Conservation (phyloP, 1,140 invertebrate species). For the Nasonia longicornis region DNA sequence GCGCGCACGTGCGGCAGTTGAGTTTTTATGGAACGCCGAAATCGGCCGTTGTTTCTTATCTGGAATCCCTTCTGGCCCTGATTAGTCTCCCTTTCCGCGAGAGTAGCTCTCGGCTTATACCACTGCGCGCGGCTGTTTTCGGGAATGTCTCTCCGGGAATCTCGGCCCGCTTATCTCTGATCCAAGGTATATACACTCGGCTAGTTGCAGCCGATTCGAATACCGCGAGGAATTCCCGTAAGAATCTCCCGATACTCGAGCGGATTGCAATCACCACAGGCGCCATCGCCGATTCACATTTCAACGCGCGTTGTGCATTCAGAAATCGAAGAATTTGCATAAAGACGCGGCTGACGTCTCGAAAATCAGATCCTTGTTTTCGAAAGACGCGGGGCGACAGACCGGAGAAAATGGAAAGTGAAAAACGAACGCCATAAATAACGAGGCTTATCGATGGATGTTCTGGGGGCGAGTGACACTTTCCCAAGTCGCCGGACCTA, state of each 20-base stretch:
- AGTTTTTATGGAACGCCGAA: conserved; percentile 24
- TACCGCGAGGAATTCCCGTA: neutral
- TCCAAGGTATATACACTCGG: neutral
- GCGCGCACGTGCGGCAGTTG: neutral
- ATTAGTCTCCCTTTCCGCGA: conserved; percentile 28
- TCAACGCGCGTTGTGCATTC: neutral
- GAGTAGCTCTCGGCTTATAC: neutral
- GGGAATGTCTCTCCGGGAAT: conserved; percentile 11
- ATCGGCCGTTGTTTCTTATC: conserved; percentile 17
- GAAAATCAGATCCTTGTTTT: neutral
- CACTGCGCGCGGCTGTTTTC: neutral
- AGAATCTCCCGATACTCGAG: neutral
- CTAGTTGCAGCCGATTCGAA: conserved; percentile 4
- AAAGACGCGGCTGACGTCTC: neutral
- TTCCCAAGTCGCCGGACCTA: conserved; percentile 2
- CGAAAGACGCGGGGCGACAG: too few species aligned
- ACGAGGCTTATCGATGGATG: conserved; percentile 31
- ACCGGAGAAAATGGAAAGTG: neutral
- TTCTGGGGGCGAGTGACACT: conserved; percentile 15
- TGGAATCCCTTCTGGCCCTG: conserved; percentile 31
- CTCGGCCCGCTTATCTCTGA: neutral
- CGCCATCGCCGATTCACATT: neutral
- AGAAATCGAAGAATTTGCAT: neutral
- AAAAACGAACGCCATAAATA: conserved; percentile 39
- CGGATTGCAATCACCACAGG: neutral